Conservation (phyloP, 1,140 invertebrate genomes). For the Battus philenor region DNA sequence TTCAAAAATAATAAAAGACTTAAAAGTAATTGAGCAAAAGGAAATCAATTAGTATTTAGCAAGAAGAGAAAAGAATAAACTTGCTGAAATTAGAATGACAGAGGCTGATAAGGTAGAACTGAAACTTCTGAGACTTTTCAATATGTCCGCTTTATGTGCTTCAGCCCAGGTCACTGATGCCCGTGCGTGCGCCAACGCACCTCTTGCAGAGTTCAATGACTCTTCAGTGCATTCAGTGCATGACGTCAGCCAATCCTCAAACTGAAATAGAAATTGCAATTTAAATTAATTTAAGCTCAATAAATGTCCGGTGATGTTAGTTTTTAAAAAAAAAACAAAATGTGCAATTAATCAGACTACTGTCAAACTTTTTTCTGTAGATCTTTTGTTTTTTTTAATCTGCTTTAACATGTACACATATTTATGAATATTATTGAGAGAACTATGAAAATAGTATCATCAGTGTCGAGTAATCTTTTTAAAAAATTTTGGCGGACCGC, state of each 20-base stretch:
- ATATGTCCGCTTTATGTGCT: conserved; percentile 34
- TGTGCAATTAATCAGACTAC: too few relatives aligned
- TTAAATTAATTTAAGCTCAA: too few relatives aligned
- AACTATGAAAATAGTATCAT: too few relatives aligned
- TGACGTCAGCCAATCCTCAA: conserved; percentile 37
- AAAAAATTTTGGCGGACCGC: too few relatives aligned
- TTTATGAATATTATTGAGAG: too few relatives aligned
- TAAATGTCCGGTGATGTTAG: too few relatives aligned
- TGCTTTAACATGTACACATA: too few relatives aligned
- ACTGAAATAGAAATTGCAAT: conserved; percentile 30
- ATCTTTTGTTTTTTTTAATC: too few relatives aligned
- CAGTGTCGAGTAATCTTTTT: too few relatives aligned
- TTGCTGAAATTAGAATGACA: conserved; percentile 10
- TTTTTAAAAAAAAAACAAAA: too few relatives aligned
- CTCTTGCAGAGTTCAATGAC: conserved; percentile 19
- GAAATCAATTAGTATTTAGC: background rate
- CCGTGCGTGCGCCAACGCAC: conserved; percentile 24
- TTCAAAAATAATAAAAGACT: background rate
- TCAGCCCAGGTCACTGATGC: conserved; percentile 34
- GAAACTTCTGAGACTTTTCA: conserved; percentile 26
- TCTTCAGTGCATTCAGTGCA: conserved; percentile 36
- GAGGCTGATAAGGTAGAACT: conserved; percentile 22
- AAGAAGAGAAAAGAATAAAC: conserved; percentile 2
- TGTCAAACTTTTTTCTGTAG: too few relatives aligned
- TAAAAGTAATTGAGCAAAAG: background rate